These are phyloP conservation scores for Mythimna lalbum DNA, from an alignment of 2,888 invertebrate genomes.

Conservation along the genomic window DNA sequence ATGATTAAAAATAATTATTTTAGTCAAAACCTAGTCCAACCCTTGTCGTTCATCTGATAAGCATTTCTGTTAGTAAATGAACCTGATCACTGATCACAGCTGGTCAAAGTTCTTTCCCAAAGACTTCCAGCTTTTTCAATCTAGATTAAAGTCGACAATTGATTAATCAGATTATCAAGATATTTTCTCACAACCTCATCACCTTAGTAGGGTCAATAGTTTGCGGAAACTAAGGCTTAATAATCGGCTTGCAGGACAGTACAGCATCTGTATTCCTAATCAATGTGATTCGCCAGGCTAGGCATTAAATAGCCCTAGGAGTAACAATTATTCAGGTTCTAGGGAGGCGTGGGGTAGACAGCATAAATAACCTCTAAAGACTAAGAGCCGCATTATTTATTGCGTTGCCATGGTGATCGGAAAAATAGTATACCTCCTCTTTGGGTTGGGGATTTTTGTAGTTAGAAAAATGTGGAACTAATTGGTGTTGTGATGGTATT, in stretches of 20 bases:
- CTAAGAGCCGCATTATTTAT: conserved; percentile 57
- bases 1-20: too few relatives aligned
- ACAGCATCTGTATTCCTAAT: conserved; percentile 74
- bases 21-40: too few relatives aligned
- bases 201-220: conserved; percentile 62
- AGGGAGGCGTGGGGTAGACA: conserved; percentile 61
- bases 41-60: too few relatives aligned
- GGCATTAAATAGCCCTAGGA: conserved; percentile 68
- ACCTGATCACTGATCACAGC: too few relatives aligned
- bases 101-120: too few relatives aligned
- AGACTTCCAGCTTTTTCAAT: neutral
- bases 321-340: conserved; percentile 68
- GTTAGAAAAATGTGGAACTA: conserved; percentile 14
- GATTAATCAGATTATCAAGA: neutral
- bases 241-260: conserved; percentile 67
- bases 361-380: conserved; percentile 70
- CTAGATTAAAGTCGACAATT: neutral
- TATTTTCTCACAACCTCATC: neutral
- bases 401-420: conserved; percentile 48
- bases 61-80: too few relatives aligned
- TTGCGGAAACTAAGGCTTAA: conserved; percentile 66
- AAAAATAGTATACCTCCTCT: conserved; percentile 40
- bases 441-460: neutral
- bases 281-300: conserved; percentile 73
- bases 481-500: neutral